Base-by-base conservation (phyloP, 1,140 invertebrate genomes). In the Steinernema feltiae region DNA sequence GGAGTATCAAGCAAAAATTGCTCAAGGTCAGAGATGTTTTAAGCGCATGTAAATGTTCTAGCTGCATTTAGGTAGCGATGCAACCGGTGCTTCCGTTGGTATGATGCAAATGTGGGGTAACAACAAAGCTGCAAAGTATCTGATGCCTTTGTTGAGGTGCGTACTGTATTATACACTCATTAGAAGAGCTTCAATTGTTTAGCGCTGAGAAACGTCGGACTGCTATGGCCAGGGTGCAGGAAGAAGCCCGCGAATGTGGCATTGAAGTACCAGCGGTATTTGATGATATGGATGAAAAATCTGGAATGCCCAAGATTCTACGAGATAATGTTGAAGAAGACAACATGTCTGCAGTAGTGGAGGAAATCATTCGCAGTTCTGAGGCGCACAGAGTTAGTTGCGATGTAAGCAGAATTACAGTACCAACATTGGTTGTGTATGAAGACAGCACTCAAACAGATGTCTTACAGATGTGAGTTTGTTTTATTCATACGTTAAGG, bases 1-100 rank as follows among this genome's bases (percentile, higher is more conserved):
- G 48, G 84, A 85, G 41, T 85, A 85, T 71, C 85, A 86, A 71
- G 84, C 82, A n/a, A 83, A 85, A 73, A 48, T 85, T 32, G 83
- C 83, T 27, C 72, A 79, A 82, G 83, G 84, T 74, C 7, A 32
- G 29, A n/a, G n/a, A n/a, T 78, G 21, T 30, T 72, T 0, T 31
- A 17, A 30, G 74, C 17, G 7, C 0, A 70, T 78, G 41, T n/a
- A 32, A 73, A 30, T 18, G 24, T 27, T 75, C 73, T 7, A 27
- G 72, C n/a, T n/a, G n/a, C n/a, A n/a, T 85, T 74, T 41, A 85
- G 83, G 82, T 31, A 82, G 84, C 30, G 82, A 83, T 48, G 77
- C 84, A 72, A 79, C 79, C 72, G 81, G 79, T 21, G 84, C 84
- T 1, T 85, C 85, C 17, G 80, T 86, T n/a, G 84, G 84, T 29